phyloP scores from a whole-genome alignment of 2,888 invertebrate species.

The Xanthorhoe designata region DNA sequence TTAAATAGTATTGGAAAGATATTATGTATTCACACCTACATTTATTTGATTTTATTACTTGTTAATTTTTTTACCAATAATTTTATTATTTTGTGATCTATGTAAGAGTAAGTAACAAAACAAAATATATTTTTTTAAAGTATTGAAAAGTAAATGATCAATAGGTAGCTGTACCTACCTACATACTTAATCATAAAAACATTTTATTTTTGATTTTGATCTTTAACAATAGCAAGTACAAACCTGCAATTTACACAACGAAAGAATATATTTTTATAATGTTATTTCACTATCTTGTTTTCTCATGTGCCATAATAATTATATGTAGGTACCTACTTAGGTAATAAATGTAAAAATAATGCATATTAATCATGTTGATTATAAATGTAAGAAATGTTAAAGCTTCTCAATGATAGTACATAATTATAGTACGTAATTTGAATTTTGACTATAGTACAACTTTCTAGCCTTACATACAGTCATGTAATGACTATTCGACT shows the following conservation, averaged over 20 bases:
- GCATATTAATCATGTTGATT: constrained; percentile 43
- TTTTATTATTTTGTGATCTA: too few relatives aligned
- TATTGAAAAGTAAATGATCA: too few relatives aligned
- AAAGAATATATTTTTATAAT: constrained; percentile 10
- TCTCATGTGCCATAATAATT: constrained; percentile 71
- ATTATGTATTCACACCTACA: too few relatives aligned
- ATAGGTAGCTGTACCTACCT: too few relatives aligned
- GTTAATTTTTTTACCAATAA: too few relatives aligned
- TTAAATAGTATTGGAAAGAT: too few relatives aligned
- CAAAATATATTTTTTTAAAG: too few relatives aligned
- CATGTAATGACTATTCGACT: constrained; percentile 55
- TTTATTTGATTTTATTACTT: too few relatives aligned
- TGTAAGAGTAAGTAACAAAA: too few relatives aligned
- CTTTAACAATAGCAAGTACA: too few relatives aligned
- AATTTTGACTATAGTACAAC: constrained; percentile 76
- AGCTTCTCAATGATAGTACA: constrained; percentile 47
- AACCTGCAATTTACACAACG: neutral
- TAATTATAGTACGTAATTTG: constrained; percentile 43
- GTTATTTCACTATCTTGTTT: constrained; percentile 28
- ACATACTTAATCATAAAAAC: too few relatives aligned
- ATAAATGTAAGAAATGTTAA: constrained; percentile 51
- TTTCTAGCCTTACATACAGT: constrained; percentile 74
- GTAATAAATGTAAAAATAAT: constrained; percentile 30
- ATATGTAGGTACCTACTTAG: constrained; percentile 45
- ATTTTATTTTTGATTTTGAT: too few relatives aligned